Percentiles rank a stretch among this genome's conserved stretches.
phyloP scores from a whole-genome alignment of 2,113 vertebrate genomes.

The Lycocorax pyrrhopterus region DNA sequence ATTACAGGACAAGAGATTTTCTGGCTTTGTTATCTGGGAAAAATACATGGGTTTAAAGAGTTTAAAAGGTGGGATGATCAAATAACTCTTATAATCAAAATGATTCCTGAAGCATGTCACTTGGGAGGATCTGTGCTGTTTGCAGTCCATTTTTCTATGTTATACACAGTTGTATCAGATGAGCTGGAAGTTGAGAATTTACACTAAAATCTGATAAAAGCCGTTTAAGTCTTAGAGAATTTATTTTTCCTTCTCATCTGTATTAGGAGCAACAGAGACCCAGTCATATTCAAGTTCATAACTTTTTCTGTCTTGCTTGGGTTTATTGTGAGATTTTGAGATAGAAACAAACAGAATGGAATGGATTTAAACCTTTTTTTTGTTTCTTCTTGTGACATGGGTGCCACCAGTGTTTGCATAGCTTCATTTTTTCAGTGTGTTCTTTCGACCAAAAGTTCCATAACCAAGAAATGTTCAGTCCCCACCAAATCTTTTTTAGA shows the following conservation, averaged over 20 bases:
- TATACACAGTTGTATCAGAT: not conserved
- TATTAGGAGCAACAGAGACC: not conserved
- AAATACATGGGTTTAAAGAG: not conserved
- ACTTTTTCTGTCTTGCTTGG: not conserved
- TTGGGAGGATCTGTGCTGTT: not conserved
- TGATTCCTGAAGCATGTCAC: not conserved
- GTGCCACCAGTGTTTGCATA: not conserved
- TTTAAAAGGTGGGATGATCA: not conserved
- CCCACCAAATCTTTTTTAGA: not conserved
- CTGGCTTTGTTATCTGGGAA: not conserved
- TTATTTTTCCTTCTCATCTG: not conserved
- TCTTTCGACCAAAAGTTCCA: not conserved
- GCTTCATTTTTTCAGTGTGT: not conserved
- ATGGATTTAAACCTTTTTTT: not conserved
- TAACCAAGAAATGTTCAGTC: rapidly evolving
- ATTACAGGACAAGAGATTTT: not conserved
- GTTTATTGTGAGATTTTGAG: not conserved
- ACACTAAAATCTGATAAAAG: not conserved
- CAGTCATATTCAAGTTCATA: not conserved
- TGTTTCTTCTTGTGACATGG: not conserved
- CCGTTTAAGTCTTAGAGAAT: rapidly evolving
- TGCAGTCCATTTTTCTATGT: not conserved
- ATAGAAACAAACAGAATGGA: not conserved
- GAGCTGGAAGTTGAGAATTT: not conserved
- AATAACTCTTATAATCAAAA: not conserved